Percentiles rank a stretch among this genome's conserved stretches.
phyloP scores from a whole-genome alignment of 2,113 vertebrate species.

The Sander lucioperca region DNA sequence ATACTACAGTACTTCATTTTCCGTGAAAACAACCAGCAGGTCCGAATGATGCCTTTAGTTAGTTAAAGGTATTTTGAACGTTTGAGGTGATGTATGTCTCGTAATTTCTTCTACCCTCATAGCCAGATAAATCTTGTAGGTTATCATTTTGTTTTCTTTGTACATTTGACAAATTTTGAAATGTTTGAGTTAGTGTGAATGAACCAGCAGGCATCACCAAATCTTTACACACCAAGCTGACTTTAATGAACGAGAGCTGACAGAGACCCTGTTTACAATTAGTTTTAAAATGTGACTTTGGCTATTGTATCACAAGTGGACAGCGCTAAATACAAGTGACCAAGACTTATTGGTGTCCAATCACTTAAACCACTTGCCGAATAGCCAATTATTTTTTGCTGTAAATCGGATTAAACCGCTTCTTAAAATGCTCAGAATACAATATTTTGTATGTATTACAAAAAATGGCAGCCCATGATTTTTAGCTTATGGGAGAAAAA shows the following conservation, averaged over 20 bases:
- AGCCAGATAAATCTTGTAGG: neutral
- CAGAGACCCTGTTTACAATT: neutral
- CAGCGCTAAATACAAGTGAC: too few species aligned
- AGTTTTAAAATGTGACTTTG: too few species aligned
- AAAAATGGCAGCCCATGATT: neutral
- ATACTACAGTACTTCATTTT: conserved; percentile 5
- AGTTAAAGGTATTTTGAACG: neutral
- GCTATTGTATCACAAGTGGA: too few species aligned
- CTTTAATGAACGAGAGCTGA: neutral
- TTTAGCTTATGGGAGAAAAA: neutral
- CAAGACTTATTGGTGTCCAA: too few species aligned
- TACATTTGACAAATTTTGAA: neutral
- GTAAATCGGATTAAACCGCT: neutral
- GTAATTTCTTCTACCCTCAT: neutral
- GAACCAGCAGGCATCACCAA: neutral
- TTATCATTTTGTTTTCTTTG: neutral
- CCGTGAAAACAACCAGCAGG: neutral
- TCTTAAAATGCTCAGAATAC: neutral
- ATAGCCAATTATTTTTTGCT: neutral
- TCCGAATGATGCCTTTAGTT: neutral
- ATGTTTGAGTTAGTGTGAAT: neutral
- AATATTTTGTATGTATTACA: neutral
- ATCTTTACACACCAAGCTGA: neutral
- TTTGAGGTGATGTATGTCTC: neutral
- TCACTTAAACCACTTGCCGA: too few species aligned